phyloP scores from a whole-genome alignment of 2,113 vertebrate species.

The Emydura subglobosa region DNA sequence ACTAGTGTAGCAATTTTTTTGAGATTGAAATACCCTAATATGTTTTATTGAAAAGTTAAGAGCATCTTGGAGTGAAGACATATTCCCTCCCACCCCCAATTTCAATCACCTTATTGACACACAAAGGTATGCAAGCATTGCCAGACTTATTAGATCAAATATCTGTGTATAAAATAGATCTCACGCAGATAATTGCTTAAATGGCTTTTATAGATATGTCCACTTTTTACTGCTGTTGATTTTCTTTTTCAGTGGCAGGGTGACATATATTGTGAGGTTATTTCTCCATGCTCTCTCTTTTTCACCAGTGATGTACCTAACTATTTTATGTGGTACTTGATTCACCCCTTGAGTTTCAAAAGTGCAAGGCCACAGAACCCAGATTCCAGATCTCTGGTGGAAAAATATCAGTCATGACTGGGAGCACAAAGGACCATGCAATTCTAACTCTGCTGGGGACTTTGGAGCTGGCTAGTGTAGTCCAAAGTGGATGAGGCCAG shows the following conservation, averaged over 20 bases:
- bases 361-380: neutral
- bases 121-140: neutral
- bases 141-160: slow-evolving; percentile 8
- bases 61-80: neutral
- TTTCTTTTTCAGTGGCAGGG: neutral
- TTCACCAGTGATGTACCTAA: neutral
- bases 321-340: neutral
- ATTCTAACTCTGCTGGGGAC: neutral
- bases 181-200: neutral
- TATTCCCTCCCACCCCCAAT: neutral
- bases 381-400: neutral
- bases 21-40: neutral
- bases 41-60: neutral
- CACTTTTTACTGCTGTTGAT: neutral
- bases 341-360: rapidly evolving
- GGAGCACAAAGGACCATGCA: rapidly evolving
- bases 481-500: neutral
- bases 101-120: neutral
- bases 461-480: neutral
- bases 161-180: neutral
- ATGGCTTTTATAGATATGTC: neutral
- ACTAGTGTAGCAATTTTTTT: neutral
- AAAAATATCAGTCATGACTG: too few relatives aligned
- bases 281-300: neutral
- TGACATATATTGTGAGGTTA: neutral